Evolutionary conservation across 2,797 vertebrate species (phyloP).

Genomic region (Danio kyathit): DNA sequence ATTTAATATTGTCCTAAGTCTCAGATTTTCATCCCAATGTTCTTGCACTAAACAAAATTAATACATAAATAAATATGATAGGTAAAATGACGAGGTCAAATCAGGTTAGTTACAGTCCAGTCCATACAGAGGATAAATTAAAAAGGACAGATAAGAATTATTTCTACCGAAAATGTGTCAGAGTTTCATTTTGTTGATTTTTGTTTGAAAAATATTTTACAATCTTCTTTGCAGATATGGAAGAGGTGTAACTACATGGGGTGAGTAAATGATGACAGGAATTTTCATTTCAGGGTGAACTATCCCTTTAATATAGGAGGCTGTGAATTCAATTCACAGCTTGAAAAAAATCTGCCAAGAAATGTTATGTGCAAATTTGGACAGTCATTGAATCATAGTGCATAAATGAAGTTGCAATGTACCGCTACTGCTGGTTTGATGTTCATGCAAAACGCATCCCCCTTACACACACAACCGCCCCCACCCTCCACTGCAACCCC

Average conservation of each 20-base stretch:
- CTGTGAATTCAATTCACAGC: conserved; percentile 25
- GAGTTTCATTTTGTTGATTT: too few relatives aligned
- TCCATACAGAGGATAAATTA: background rate
- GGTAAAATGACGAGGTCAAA: background rate
- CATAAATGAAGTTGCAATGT: conserved; percentile 40
- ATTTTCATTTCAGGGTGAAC: conserved; percentile 1
- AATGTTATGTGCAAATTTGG: conserved; percentile 27
- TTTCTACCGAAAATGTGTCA: background rate
- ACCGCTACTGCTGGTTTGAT: conserved; percentile 33
- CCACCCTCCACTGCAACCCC: conserved; percentile 61
- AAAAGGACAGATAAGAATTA: background rate
- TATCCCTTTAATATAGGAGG: background rate
- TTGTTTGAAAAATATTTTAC: too few relatives aligned
- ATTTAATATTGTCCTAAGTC: too few relatives aligned
- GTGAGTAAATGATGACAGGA: background rate
- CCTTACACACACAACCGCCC: conserved; percentile 11
- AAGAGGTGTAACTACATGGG: background rate
- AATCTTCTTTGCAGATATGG: background rate
- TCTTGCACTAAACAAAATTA: too few relatives aligned
- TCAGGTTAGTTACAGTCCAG: background rate
- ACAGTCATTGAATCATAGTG: conserved; percentile 3
- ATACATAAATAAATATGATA: background rate
- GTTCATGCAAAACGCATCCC: conserved; percentile 39
- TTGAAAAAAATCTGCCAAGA: conserved; percentile 10
- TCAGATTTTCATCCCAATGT: too few relatives aligned